A percentile compares a stretch with the other conserved stretches of the same genome.
These are phyloP conservation scores for Intellagama lesueurii DNA, from an alignment of 2,797 vertebrate genomes.

Conservation along the genomic window DNA sequence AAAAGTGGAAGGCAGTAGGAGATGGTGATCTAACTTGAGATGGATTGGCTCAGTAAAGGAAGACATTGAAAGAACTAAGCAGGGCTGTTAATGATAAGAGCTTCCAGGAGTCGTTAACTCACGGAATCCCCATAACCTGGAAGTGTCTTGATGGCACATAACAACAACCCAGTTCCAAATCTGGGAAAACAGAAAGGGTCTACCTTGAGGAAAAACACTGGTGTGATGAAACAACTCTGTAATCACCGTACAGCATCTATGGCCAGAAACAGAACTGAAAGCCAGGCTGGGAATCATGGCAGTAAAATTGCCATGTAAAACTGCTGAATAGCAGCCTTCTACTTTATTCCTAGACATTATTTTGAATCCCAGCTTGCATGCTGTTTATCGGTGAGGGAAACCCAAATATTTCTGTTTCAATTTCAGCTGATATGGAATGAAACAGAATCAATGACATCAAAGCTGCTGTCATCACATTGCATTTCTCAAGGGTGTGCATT, in stretches of 20 bases:
- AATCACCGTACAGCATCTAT: neutral
- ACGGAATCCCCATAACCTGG: too few relatives aligned
- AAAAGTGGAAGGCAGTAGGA: too few relatives aligned
- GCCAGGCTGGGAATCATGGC: neutral
- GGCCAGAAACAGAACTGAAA: neutral
- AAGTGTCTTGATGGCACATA: too few relatives aligned
- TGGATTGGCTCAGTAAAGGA: too few relatives aligned
- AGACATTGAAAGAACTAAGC: too few relatives aligned
- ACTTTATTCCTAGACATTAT: too few relatives aligned
- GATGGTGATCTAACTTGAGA: too few relatives aligned
- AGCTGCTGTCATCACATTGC: neutral
- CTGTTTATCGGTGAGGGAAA: neutral
- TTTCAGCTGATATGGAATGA: neutral
- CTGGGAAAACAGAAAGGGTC: neutral
- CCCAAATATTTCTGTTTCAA: neutral
- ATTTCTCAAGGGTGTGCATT: neutral
- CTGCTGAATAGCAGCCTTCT: neutral
- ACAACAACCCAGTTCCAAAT: too few relatives aligned
- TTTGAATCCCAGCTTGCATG: neutral
- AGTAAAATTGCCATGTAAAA: neutral
- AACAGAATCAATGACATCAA: conserved; percentile 6
- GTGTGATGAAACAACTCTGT: neutral
- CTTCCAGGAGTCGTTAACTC: too few relatives aligned
- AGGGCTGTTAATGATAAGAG: too few relatives aligned
- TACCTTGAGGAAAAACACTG: neutral